Evolutionary conservation across 2,888 invertebrate species (phyloP).

Genomic region (Chydorus sphaericus): DNA sequence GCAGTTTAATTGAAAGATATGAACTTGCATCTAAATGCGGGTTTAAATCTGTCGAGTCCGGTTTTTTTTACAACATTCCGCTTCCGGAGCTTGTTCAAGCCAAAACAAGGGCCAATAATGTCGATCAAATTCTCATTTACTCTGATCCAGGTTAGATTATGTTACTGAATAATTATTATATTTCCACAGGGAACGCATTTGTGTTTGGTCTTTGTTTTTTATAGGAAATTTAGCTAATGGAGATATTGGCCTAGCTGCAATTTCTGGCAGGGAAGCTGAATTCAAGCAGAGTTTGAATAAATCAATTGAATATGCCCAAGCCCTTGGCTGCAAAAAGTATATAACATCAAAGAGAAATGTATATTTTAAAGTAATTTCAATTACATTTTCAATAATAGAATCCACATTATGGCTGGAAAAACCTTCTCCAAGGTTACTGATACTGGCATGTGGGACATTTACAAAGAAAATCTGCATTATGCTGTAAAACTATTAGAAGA

Average conservation of each 20-base stretch:
- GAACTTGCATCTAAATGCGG: constrained; percentile 63
- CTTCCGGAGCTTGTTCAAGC: too few relatives aligned
- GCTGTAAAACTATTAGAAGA: constrained; percentile 51
- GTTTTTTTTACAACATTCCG: constrained; percentile 69
- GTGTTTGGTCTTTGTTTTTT: too few relatives aligned
- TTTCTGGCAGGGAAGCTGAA: constrained; percentile 56
- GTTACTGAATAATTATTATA: neutral
- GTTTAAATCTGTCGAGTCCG: constrained; percentile 73
- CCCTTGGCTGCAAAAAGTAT: constrained; percentile 57
- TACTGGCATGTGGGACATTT: constrained; percentile 40
- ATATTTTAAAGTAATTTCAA: too few relatives aligned
- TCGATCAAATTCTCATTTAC: constrained; percentile 74
- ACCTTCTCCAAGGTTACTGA: constrained; percentile 15
- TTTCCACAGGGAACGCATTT: neutral
- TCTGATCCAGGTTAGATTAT: constrained; percentile 44
- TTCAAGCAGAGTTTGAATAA: constrained; percentile 51
- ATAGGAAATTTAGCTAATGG: constrained; percentile 33
- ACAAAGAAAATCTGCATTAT: constrained; percentile 58
- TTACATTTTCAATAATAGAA: constrained; percentile 40
- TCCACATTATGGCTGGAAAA: constrained; percentile 79
- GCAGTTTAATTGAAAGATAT: constrained; percentile 52
- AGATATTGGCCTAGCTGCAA: constrained; percentile 65
- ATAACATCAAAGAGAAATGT: too few relatives aligned
- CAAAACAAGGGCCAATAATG: constrained; percentile 47
- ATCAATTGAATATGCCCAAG: constrained; percentile 66